Base-by-base conservation (phyloP, 2,113 vertebrate genomes). In the Conger conger region DNA sequence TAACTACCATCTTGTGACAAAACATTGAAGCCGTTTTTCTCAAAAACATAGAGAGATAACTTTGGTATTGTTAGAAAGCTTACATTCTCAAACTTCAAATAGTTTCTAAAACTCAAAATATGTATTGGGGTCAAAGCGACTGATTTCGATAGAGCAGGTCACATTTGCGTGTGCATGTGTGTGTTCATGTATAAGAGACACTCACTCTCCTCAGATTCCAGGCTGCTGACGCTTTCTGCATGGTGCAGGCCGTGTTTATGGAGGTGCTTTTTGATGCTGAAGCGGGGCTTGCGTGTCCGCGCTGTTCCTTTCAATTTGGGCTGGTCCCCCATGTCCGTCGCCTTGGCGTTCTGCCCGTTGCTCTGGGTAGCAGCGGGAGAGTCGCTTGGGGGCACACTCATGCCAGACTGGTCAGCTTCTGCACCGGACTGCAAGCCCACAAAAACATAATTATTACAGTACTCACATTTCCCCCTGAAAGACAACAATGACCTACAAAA, bases 221-320 rank as follows among this genome's bases (percentile, higher is more conserved):
- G 76, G 89, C 98, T 98, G 89, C 96, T 98, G 92, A 97, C 80
- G 2, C 97, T 99, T 89, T 98, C 96, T 0, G 92, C 42, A 0
- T 90, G 93, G 0, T 95, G 91, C 30, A 99, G 89, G 15, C 96
- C 89, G 0, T 95, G 97, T 45, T 94, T 95, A 89, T 98, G 95
- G 83, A 99, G 96, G 30, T 96, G 97, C 78, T 88, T 95, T 87
- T 93, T 96, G 87, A 99, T 94, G 91, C 94, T 98, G 89, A 98
- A 96, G 60, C 92, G 93, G 23, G 93, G 92, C 87, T 92, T 97
- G 30, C n/a, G 95, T 20, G 90, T 0, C 87, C 94, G 96, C 8
- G 96, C 95, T 1, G 95, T 84, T 37, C 97, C 94, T 91, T 96
- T 97, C 90, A 97, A 92, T 89, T 91, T 97, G 63, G 96, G 95